These are phyloP conservation scores for Ephydatia muelleri DNA, from an alignment of 37 sponge, comb jelly and placozoan genomes.

Conservation along the genomic window DNA sequence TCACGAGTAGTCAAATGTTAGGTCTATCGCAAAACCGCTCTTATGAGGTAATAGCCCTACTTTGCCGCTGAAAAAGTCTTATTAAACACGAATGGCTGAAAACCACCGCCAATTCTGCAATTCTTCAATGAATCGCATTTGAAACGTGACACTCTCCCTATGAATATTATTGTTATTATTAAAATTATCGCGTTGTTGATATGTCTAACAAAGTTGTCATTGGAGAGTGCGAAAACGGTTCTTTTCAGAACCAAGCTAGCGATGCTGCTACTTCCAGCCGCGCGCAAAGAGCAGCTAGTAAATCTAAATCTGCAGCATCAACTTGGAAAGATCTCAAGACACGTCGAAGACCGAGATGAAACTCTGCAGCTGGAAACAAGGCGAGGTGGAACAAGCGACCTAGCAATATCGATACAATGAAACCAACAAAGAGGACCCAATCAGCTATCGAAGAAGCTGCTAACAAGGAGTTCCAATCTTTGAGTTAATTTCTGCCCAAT, in stretches of 20 bases:
- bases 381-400: not conserved
- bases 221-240: not conserved
- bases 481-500: not conserved
- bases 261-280: not conserved
- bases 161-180: not conserved
- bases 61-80: constrained; percentile 1
- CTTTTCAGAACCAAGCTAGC: constrained; percentile 1
- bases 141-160: not conserved
- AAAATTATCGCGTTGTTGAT: not conserved
- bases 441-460: not conserved
- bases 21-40: not conserved
- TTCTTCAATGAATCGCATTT: not conserved
- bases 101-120: not conserved
- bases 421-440: not conserved
- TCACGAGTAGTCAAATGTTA: not conserved
- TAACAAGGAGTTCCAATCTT: not conserved
- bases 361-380: not conserved
- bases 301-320: not conserved
- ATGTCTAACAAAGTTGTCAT: not conserved
- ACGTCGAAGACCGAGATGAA: not conserved
- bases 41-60: constrained; percentile 1
- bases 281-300: not conserved
- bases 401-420: not conserved
- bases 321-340: not conserved
- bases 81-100: not conserved